Conservation (phyloP, 2,113 vertebrate genomes). For the Hiodon alosoides region DNA sequence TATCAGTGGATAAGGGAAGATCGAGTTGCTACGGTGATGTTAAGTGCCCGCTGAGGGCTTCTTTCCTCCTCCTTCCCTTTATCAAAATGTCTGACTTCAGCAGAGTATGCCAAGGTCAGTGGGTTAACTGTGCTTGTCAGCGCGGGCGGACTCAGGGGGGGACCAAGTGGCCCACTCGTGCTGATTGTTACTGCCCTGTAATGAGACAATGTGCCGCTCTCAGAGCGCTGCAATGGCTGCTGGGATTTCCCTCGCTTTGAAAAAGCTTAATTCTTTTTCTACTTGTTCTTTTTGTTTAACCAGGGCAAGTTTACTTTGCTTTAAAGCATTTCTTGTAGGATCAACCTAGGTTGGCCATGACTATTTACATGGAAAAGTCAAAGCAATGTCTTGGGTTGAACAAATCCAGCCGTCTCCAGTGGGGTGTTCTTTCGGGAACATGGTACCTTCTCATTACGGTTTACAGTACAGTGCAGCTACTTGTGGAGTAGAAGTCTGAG, state of each 20-base stretch:
- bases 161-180: conserved; percentile 25
- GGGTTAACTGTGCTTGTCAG: conserved; percentile 39
- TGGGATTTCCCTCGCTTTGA: conserved; percentile 48
- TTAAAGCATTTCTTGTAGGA: not conserved
- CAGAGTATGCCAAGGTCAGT: conserved; percentile 52
- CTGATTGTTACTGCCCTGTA: conserved; percentile 47
- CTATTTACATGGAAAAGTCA: too few species aligned
- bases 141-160: not conserved
- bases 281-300: not conserved
- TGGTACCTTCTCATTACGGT: too few species aligned
- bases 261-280: not conserved
- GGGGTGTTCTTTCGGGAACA: too few species aligned
- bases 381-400: too few species aligned
- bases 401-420: too few species aligned
- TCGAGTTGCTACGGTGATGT: conserved; percentile 54
- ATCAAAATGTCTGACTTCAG: conserved; percentile 37
- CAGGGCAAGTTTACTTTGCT: not conserved
- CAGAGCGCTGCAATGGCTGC: conserved; percentile 31
- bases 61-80: conserved; percentile 37
- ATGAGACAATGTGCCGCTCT: conserved; percentile 34
- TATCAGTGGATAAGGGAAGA: conserved; percentile 50
- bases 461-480: too few species aligned
- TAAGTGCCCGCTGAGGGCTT: conserved; percentile 55
- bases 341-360: too few species aligned
- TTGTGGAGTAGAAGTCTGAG: too few species aligned